phyloP scores from a whole-genome alignment of 1,140 invertebrate species.

The Plectus sambesii region DNA sequence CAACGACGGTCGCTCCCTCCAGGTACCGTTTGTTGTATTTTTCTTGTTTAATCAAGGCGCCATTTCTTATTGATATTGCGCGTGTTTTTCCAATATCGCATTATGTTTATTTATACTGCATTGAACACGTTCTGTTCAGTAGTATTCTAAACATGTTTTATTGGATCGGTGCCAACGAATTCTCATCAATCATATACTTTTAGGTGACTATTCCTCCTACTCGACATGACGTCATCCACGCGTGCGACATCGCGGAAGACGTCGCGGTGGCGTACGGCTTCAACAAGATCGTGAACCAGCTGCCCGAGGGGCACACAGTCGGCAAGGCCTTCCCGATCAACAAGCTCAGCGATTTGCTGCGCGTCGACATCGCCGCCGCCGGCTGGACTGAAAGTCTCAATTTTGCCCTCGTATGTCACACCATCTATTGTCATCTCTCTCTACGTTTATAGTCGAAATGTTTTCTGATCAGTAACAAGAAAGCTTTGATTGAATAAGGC shows the following conservation, averaged over 20 bases:
- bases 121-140: no score
- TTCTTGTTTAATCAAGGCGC: no score
- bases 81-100: no score
- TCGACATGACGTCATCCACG: slow-evolving; percentile 83
- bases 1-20: slow-evolving; percentile 34
- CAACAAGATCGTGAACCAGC: slow-evolving; percentile 72
- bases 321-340: slow-evolving; percentile 71
- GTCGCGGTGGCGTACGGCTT: slow-evolving; percentile 90
- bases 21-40: slow-evolving; percentile 51
- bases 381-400: slow-evolving; percentile 93
- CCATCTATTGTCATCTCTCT: neutral
- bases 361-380: slow-evolving; percentile 69
- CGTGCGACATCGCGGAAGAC: slow-evolving; percentile 94
- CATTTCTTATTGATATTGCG: no score
- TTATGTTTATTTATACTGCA: no score
- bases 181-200: no score
- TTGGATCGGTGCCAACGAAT: no score
- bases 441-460: neutral
- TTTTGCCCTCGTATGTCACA: slow-evolving; percentile 66
- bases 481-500: no score
- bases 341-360: slow-evolving; percentile 77
- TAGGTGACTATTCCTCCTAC: slow-evolving; percentile 63
- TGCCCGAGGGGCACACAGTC: slow-evolving; percentile 66
- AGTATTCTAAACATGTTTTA: no score
- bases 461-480: neutral